A percentile compares a stretch with the other conserved stretches of the same genome.
These are phyloP conservation scores for Remorina albescens DNA, from an alignment of 2,797 vertebrate species.

Conservation along the genomic window DNA sequence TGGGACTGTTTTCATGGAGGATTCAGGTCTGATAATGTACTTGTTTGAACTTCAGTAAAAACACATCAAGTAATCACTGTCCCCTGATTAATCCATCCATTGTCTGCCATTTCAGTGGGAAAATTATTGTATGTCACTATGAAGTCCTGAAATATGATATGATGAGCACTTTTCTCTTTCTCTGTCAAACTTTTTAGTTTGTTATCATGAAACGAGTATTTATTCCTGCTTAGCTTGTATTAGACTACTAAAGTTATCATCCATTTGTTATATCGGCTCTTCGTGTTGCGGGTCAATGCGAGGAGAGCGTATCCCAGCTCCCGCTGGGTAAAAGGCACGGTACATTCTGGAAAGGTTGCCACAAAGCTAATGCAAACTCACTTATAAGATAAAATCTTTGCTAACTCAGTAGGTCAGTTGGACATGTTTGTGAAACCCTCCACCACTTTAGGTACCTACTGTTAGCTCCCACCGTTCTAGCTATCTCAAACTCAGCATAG, in stretches of 20 bases:
- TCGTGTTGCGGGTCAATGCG: too few relatives aligned
- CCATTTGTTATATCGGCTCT: neutral
- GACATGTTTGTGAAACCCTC: conserved; percentile 5
- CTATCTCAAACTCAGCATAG: neutral
- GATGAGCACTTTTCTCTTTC: neutral
- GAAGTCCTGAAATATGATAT: neutral
- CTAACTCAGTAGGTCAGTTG: neutral
- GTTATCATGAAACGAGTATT: neutral
- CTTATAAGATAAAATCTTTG: neutral
- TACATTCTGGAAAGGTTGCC: neutral
- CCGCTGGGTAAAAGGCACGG: neutral
- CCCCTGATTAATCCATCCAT: neutral
- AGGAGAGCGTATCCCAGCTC: neutral
- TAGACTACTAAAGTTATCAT: too few relatives aligned
- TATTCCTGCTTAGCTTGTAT: neutral
- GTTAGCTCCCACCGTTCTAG: neutral
- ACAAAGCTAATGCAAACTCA: neutral
- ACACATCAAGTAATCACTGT: neutral
- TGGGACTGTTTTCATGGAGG: neutral
- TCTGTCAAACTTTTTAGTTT: neutral
- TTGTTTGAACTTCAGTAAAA: neutral
- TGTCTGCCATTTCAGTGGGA: neutral
- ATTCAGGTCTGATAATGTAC: too few relatives aligned
- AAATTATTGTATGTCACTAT: neutral
- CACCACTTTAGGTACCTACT: neutral